phyloP scores from a whole-genome alignment of 2,888 invertebrate species.

The Sminthurinus aureus region DNA sequence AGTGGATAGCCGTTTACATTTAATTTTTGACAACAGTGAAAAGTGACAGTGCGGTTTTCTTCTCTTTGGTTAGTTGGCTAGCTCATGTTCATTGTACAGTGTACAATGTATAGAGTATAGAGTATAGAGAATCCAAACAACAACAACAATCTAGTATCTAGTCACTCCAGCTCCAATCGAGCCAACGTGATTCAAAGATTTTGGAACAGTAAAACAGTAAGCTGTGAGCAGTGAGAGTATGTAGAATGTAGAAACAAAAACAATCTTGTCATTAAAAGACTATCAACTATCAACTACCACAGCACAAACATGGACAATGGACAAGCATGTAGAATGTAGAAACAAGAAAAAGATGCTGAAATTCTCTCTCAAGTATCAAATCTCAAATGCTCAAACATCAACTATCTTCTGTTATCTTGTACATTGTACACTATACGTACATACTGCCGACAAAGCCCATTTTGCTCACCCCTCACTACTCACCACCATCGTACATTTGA shows the following conservation, averaged over 20 bases:
- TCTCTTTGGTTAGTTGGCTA: too few species aligned
- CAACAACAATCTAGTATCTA: too few species aligned
- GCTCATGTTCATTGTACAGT: too few species aligned
- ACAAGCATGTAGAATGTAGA: neutral
- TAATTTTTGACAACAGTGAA: too few species aligned
- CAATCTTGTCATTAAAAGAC: slow-evolving; percentile 26
- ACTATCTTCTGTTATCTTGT: neutral
- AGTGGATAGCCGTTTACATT: too few species aligned
- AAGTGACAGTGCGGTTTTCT: too few species aligned
- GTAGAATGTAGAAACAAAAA: slow-evolving; percentile 10
- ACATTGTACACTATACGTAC: too few species aligned
- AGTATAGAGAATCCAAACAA: too few species aligned
- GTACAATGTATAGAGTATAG: too few species aligned
- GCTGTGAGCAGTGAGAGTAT: slow-evolving; percentile 2
- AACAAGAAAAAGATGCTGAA: neutral
- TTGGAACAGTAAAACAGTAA: neutral
- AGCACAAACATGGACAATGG: neutral
- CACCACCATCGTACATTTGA: neutral
- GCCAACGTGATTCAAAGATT: too few species aligned
- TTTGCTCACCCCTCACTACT: neutral
- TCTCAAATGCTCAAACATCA: neutral
- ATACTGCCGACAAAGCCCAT: neutral
- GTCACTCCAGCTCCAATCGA: too few species aligned
- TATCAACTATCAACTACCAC: neutral
- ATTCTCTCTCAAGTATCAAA: neutral